Base-by-base conservation (phyloP, 2,888 invertebrate genomes). In the Abrostola triplasia region DNA sequence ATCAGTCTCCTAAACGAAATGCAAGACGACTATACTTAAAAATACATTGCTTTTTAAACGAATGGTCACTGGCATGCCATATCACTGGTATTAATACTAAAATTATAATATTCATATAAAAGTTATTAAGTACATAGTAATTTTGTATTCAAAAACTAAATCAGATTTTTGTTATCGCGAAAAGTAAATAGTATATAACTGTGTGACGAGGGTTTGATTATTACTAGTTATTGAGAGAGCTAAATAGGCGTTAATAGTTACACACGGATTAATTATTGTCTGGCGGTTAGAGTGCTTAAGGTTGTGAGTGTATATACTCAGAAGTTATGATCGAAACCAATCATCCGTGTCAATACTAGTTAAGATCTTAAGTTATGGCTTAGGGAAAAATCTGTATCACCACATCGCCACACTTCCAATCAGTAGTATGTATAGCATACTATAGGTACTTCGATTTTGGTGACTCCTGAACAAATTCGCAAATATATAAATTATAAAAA, bases 401-500 rank as follows among this genome's bases (percentile, higher is more conserved):
- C 49, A 64, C 66, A 76, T 67, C 47, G 65, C 52, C 73, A 52
- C 52, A 54, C 42, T 11, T 52, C 35, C n/a, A 48, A 63, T 60
- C 13, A 50, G 13, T 24, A 64, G 54, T 64, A 72, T 48, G 40
- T 41, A 65, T 54, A 50, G 52, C 41, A 71, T 59, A 69, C 66
- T 51, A 59, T 67, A 79, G 79, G 79, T 79, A 79, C 79, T 61
- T 81, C 68, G 44, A 57, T 57, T 62, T 67, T 50, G 81, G 79
- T 79, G 79, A 79, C 79, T 81, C 44, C 67, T 70, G 59, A 67
- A 76, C 60, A 66, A 74, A 79, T 74, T 73, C 73, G 64, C 75
- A 55, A 69, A 77, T 54, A 51, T 24, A 63, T 42, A 12, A 13
- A 47, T 52, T 64, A 47, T 64, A 74, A 73, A 80, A 85, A 81